Conservation (phyloP, 2,113 vertebrate genomes). For the Cyprinus carpio region DNA sequence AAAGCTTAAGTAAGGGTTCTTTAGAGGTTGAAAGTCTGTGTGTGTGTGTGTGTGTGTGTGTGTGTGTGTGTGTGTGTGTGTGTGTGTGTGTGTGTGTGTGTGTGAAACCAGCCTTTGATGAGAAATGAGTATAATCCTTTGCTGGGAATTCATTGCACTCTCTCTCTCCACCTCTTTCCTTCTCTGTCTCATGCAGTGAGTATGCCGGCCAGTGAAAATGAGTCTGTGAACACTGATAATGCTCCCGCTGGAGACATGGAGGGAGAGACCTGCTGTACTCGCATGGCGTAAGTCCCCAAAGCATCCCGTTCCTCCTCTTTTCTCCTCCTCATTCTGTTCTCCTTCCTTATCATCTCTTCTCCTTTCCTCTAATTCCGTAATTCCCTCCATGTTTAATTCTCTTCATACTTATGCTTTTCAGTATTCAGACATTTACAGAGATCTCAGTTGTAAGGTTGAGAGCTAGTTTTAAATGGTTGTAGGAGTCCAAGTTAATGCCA, state of each 20-base stretch:
- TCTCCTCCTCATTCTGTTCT: not conserved
- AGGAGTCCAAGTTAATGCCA: no score
- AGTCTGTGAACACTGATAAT: constrained; percentile 98
- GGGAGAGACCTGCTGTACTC: constrained; percentile 92
- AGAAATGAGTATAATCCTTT: constrained; percentile 54
- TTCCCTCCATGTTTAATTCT: not conserved
- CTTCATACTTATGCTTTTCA: not conserved
- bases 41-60: no score
- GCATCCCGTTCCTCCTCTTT: constrained; percentile 2
- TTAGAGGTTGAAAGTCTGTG: constrained; percentile 9
- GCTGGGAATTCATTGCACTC: constrained; percentile 46
- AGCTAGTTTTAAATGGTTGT: not conserved
- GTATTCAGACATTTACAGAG: not conserved
- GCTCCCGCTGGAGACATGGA: constrained; percentile 91
- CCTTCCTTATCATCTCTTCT: not conserved
- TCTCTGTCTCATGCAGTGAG: constrained; percentile 82
- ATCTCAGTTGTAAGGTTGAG: not conserved
- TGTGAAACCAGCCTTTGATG: constrained; percentile 50
- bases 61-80: no score
- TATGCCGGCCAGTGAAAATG: constrained; percentile 97
- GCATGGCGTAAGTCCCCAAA: constrained; percentile 89
- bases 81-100: not conserved
- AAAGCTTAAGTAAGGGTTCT: not conserved
- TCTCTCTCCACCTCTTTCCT: constrained; percentile 19
- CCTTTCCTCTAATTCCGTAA: not conserved